These are phyloP conservation scores for Pseudomyrmex dendroicus DNA, from an alignment of 1,140 invertebrate genomes.

Conservation along the genomic window DNA sequence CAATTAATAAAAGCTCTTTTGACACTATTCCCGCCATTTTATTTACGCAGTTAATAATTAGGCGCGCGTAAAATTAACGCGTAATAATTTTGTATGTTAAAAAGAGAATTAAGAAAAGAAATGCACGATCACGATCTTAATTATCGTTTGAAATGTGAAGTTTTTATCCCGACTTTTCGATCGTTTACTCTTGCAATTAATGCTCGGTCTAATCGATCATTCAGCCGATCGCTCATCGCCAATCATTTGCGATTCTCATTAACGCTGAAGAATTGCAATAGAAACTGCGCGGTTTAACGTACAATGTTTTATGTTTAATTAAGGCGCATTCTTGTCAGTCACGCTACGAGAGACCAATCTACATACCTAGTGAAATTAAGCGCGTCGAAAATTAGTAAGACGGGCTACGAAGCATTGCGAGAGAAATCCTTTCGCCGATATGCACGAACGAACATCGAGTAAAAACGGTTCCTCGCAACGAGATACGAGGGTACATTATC, in stretches of 20 bases:
- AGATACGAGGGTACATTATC: constrained; percentile 26
- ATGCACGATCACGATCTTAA: background rate
- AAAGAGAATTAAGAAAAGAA: constrained; percentile 6
- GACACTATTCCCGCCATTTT: constrained; percentile 39
- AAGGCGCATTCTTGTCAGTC: constrained; percentile 27
- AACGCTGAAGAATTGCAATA: constrained; percentile 2
- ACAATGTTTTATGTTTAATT: constrained; percentile 35
- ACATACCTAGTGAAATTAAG: constrained; percentile 54
- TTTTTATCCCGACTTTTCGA: background rate
- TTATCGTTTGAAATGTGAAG: constrained; percentile 1
- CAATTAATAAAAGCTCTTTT: constrained; percentile 25
- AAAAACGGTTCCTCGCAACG: constrained; percentile 36
- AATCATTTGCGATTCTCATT: constrained; percentile 6
- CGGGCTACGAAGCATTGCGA: constrained; percentile 3
- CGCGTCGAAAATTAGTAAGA: constrained; percentile 44
- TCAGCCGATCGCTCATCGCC: background rate
- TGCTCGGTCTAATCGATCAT: background rate
- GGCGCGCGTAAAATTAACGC: background rate
- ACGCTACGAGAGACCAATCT: constrained; percentile 42
- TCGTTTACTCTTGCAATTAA: background rate
- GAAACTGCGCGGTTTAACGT: constrained; percentile 1
- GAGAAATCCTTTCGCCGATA: constrained; percentile 56
- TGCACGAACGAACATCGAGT: constrained; percentile 39
- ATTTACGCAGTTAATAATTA: constrained; percentile 18
- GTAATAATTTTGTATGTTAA: constrained; percentile 1